phyloP scores from a whole-genome alignment of 1,140 invertebrate species.

The Orius insidiosus region DNA sequence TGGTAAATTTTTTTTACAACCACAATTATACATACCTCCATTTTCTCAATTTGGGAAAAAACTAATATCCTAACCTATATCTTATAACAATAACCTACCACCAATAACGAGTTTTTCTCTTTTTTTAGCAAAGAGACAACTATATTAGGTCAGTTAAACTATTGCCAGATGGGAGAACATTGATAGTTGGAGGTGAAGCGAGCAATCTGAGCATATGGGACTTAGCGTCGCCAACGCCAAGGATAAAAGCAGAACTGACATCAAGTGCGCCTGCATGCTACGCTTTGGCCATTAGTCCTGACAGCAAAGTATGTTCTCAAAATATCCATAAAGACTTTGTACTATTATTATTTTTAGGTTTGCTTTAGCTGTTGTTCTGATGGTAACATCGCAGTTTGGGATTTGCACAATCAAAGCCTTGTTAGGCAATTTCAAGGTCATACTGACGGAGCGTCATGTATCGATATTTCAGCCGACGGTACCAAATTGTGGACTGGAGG shows the following conservation, averaged over 20 bases:
- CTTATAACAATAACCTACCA: too few relatives aligned
- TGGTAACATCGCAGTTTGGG: slow-evolving; percentile 94
- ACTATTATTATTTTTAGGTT: slow-evolving; percentile 25
- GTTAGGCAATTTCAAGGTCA: slow-evolving; percentile 88
- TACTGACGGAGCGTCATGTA: slow-evolving; percentile 91
- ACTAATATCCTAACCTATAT: too few relatives aligned
- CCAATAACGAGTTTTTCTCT: neutral
- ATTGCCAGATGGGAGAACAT: slow-evolving; percentile 70
- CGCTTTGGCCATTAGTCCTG: slow-evolving; percentile 73
- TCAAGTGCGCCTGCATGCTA: slow-evolving; percentile 90
- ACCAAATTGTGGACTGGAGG: slow-evolving; percentile 94
- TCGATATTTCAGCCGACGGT: slow-evolving; percentile 89
- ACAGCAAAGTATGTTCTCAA: slow-evolving; percentile 51
- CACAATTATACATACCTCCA: neutral
- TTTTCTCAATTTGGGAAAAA: neutral
- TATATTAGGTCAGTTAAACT: slow-evolving; percentile 85
- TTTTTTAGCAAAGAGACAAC: slow-evolving; percentile 52
- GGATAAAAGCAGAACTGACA: slow-evolving; percentile 86
- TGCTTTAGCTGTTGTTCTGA: slow-evolving; percentile 96
- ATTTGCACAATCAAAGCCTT: slow-evolving; percentile 82
- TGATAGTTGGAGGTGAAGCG: slow-evolving; percentile 86
- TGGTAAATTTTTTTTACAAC: slow-evolving; percentile 34
- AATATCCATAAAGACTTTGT: neutral
- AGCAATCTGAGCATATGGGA: slow-evolving; percentile 84
- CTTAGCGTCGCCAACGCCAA: slow-evolving; percentile 62